phyloP scores from a whole-genome alignment of 2,888 invertebrate species.

The Cyclophora albipunctata region DNA sequence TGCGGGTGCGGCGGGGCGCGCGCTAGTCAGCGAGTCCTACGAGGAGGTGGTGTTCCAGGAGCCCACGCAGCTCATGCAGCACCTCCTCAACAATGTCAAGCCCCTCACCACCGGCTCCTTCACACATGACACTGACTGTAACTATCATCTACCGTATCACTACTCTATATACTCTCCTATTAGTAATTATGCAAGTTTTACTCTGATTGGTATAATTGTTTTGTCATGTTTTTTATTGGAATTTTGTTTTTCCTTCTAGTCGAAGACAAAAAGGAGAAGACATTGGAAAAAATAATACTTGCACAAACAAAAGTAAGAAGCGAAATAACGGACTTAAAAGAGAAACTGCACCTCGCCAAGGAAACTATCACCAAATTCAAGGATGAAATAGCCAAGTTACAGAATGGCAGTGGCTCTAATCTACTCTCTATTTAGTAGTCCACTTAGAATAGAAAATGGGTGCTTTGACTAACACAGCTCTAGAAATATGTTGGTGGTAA shows the following conservation, averaged over 20 bases:
- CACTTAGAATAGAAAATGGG: neutral
- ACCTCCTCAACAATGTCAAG: slow-evolving; percentile 85
- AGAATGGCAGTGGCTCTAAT: slow-evolving; percentile 33
- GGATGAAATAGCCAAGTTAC: slow-evolving; percentile 78
- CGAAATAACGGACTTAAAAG: slow-evolving; percentile 90
- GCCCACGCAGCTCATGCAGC: slow-evolving; percentile 92
- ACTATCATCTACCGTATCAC: slow-evolving; percentile 36
- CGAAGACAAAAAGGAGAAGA: slow-evolving; percentile 90
- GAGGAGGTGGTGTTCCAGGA: slow-evolving; percentile 97
- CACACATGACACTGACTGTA: slow-evolving; percentile 93
- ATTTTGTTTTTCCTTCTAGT: slow-evolving; percentile 75
- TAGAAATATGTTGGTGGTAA: too few relatives aligned
- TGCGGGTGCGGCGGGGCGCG: slow-evolving; percentile 64
- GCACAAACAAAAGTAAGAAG: slow-evolving; percentile 87
- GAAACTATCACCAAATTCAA: slow-evolving; percentile 90
- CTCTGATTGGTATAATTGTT: neutral
- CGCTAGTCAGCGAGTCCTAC: slow-evolving; percentile 93
- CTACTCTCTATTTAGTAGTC: slow-evolving; percentile 10
- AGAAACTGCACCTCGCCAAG: slow-evolving; percentile 87
- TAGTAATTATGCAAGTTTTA: neutral
- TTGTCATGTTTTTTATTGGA: too few relatives aligned
- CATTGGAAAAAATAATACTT: slow-evolving; percentile 82
- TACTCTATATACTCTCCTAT: neutral
- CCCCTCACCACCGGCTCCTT: slow-evolving; percentile 83
- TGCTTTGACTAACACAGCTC: too few relatives aligned